Base-by-base conservation (phyloP, 1,140 invertebrate species). In the Microvelia longipes region DNA sequence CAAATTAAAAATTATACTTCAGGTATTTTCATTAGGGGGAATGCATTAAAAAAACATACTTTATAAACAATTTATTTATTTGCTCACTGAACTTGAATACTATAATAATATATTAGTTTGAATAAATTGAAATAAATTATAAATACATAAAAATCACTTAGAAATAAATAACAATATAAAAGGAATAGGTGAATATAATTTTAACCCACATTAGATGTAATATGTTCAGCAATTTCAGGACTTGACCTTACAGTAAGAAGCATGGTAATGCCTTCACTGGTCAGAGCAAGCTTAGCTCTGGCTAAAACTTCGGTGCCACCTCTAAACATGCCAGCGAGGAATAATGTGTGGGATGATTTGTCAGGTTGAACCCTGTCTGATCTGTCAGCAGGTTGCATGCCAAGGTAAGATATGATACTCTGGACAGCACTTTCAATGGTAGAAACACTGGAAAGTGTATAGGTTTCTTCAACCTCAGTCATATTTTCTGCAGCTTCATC, bases 221-320 rank as follows among this genome's bases (percentile, higher is more conserved):
- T 87, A 2, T 98, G 83, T 79, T 96, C 92, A 2, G 92, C 90
- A 50, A 87, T 81, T 73, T 80, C 78, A 2, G 82, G 79, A 76
- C 84, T 81, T 25, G 83, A 84, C 26, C 87, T 77, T 1, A 89
- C 86, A 15, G 85, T 85, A 24, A 90, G 77, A 76, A 89, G 87
- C 85, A 90, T 88, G 27, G 86, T 88, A 14, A 81, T 93, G 69
- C 87, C 87, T 27, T 88, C 89, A 35, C 84, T 86, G 19, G 83
- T 83, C n/a, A 93, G 78, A 0, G 89, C 90, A 64, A 98, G 77
- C 77, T 93, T 90, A 11, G 93, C 90, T 68, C 89, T 81, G 0
- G 96, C 93, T 24, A 98, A 79, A 28, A 98, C 87, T 72, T 97
- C 93, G 69, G 90, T 86, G 0, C 93, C 93, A 5, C 93, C 94